Conservation (phyloP, 2,888 invertebrate species). For the Phalera bucephala region DNA sequence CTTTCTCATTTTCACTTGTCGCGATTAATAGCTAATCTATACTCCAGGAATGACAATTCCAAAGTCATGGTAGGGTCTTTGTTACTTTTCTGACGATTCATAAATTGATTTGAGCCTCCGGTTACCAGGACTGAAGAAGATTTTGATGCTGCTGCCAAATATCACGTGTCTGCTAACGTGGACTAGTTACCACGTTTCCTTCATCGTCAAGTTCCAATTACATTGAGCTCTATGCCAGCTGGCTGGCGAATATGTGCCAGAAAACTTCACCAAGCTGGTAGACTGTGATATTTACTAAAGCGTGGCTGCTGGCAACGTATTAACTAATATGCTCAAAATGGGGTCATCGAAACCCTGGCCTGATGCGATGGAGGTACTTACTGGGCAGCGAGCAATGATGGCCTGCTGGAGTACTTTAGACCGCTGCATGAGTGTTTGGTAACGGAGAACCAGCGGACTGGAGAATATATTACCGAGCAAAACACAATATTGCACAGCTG, state of each 20-base stretch:
- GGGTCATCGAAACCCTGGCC: slow-evolving; percentile 91
- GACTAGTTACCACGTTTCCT: slow-evolving; percentile 92
- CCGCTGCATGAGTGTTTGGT: slow-evolving; percentile 90
- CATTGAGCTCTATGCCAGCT: slow-evolving; percentile 88
- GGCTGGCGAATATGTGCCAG: slow-evolving; percentile 90
- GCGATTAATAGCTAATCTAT: too few species aligned
- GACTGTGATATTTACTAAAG: slow-evolving; percentile 94
- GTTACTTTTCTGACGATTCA: too few species aligned
- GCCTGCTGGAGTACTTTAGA: slow-evolving; percentile 91
- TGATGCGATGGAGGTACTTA: slow-evolving; percentile 92
- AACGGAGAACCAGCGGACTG: slow-evolving; percentile 87
- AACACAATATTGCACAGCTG: too few species aligned
- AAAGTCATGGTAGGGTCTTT: too few species aligned
- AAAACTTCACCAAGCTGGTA: slow-evolving; percentile 86
- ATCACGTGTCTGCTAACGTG: slow-evolving; percentile 87
- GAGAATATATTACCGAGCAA: slow-evolving; percentile 85
- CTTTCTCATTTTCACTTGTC: too few species aligned
- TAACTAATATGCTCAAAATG: slow-evolving; percentile 86
- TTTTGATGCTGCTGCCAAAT: slow-evolving; percentile 90
- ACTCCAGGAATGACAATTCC: too few species aligned
- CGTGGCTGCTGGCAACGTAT: slow-evolving; percentile 88
- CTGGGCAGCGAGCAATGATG: slow-evolving; percentile 89
- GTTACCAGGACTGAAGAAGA: slow-evolving; percentile 85
- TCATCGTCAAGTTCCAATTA: slow-evolving; percentile 91
- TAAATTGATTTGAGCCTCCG: slow-evolving; percentile 87